phyloP scores from a whole-genome alignment of 2,888 invertebrate genomes.

The Volucella bombylans region DNA sequence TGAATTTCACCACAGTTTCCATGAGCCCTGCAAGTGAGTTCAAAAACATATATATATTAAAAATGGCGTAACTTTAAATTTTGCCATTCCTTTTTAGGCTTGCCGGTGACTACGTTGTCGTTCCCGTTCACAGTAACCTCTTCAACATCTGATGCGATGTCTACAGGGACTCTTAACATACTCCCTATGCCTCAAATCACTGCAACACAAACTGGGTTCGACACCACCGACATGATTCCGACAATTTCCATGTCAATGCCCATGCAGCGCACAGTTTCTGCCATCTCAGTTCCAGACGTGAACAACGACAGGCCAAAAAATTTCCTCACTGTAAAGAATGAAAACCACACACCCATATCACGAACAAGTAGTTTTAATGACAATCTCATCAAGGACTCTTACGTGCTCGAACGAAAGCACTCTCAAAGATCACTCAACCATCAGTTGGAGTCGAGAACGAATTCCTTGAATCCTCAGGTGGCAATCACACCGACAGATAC shows the following conservation, averaged over 20 bases:
- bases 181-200: constrained; percentile 79
- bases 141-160: constrained; percentile 78
- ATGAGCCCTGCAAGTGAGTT: constrained; percentile 58
- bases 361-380: constrained; percentile 80
- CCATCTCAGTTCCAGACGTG: constrained; percentile 78
- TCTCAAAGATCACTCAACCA: constrained; percentile 76
- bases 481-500: constrained; percentile 4
- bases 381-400: constrained; percentile 77
- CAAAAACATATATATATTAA: background rate
- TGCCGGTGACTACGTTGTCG: constrained; percentile 79
- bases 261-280: constrained; percentile 78
- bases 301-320: constrained; percentile 71
- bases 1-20: constrained; percentile 72
- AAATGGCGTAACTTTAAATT: background rate
- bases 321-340: constrained; percentile 78
- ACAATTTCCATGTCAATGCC: constrained; percentile 80
- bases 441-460: constrained; percentile 61
- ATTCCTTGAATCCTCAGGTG: constrained; percentile 48
- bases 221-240: constrained; percentile 77
- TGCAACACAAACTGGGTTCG: constrained; percentile 77
- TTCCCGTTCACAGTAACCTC: constrained; percentile 81
- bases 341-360: constrained; percentile 78
- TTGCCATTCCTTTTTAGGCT: constrained; percentile 23
- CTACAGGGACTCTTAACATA: constrained; percentile 80
- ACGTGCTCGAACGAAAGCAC: constrained; percentile 77